Evolutionary conservation across 2,888 invertebrate genomes (phyloP).

Genomic region (Agrochola circellaris): DNA sequence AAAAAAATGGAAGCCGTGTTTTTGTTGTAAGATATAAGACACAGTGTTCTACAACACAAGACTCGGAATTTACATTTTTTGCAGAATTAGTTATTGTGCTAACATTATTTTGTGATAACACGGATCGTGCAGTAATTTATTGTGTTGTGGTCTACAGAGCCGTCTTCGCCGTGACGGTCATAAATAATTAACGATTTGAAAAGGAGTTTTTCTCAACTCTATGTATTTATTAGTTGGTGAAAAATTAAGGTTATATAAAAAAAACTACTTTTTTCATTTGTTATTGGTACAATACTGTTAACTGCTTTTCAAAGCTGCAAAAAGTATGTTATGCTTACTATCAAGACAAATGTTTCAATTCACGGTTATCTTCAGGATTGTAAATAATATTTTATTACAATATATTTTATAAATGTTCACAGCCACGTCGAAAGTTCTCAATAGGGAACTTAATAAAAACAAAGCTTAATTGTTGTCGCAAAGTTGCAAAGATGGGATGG

Average conservation of each 20-base stretch:
- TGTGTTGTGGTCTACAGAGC: conserved; percentile 51
- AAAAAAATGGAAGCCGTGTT: conserved; percentile 3
- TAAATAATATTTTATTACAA: conserved; percentile 73
- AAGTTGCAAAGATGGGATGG: conserved; percentile 92
- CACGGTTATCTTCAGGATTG: conserved; percentile 53
- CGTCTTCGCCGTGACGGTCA: neutral
- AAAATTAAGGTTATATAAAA: neutral
- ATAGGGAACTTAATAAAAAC: conserved; percentile 81
- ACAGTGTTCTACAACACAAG: conserved; percentile 54
- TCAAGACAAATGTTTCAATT: conserved; percentile 35
- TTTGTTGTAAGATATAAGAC: conserved; percentile 16
- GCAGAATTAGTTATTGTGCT: conserved; percentile 21
- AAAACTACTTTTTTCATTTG: neutral
- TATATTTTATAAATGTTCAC: conserved; percentile 89
- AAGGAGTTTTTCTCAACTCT: conserved; percentile 37
- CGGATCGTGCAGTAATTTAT: conserved; percentile 7
- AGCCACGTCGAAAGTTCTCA: conserved; percentile 87
- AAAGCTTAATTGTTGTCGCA: conserved; percentile 91
- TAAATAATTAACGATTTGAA: conserved; percentile 24
- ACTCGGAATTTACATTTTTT: neutral
- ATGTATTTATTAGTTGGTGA: neutral
- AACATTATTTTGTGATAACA: conserved; percentile 46
- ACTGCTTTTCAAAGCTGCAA: conserved; percentile 38
- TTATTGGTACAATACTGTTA: neutral
- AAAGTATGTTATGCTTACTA: conserved; percentile 45